These are phyloP conservation scores for Sander vitreus DNA, from an alignment of 2,113 vertebrate species.

Conservation along the genomic window DNA sequence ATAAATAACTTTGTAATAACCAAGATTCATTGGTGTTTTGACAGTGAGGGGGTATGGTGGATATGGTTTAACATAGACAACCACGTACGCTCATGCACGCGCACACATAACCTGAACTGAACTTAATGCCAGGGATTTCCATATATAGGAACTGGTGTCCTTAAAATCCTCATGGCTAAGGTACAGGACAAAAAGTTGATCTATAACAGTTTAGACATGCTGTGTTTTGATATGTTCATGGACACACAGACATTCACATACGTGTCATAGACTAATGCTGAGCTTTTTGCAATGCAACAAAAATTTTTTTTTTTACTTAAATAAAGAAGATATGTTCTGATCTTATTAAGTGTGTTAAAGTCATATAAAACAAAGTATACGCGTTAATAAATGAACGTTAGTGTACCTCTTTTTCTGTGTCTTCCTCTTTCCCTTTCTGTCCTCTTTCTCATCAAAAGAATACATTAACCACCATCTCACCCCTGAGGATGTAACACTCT, in stretches of 20 bases:
- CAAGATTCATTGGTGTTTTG: conserved; percentile 38
- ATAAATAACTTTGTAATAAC: neutral
- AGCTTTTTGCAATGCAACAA: conserved; percentile 6
- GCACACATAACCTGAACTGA: conserved; percentile 7
- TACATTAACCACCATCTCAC: conserved; percentile 46
- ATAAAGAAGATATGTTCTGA: neutral
- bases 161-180: conserved; percentile 20
- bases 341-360: neutral
- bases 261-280: conserved; percentile 6
- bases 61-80: neutral
- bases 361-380: conserved; percentile 5
- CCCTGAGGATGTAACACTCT: conserved; percentile 38
- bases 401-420: neutral
- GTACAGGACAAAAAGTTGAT: conserved; percentile 8
- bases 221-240: neutral
- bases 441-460: conserved; percentile 34
- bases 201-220: conserved; percentile 19
- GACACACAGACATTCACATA: neutral
- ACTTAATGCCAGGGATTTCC: conserved; percentile 9
- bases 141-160: conserved; percentile 7
- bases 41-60: neutral
- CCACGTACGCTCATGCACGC: neutral
- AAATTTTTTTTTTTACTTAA: neutral
- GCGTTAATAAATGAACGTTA: neutral
- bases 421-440: conserved; percentile 20